Conservation (phyloP, 2,888 invertebrate species). For the Cetonia aurata region DNA sequence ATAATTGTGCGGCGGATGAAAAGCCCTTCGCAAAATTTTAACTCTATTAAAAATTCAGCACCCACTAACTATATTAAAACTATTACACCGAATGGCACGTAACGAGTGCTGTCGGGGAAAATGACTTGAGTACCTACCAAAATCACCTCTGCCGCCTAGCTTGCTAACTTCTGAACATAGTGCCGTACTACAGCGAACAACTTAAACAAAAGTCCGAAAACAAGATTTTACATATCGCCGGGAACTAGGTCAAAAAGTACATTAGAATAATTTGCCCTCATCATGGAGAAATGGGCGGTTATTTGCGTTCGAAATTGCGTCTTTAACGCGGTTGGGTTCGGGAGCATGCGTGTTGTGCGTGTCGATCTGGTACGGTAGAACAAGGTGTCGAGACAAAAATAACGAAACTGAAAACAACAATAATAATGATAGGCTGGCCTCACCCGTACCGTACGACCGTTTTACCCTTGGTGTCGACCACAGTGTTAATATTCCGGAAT, state of each 20-base stretch:
- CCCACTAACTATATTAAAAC: no score
- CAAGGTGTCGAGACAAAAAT: constrained; percentile 13
- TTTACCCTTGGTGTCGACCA: constrained; percentile 30
- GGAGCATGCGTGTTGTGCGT: constrained; percentile 5
- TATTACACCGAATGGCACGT: no score
- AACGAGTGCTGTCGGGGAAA: not conserved
- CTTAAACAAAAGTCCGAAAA: constrained; percentile 41
- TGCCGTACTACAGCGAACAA: constrained; percentile 10
- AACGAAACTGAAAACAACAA: constrained; percentile 28
- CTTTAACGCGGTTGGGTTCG: constrained; percentile 8
- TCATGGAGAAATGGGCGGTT: constrained; percentile 38
- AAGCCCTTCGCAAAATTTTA: constrained; percentile 1
- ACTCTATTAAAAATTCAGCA: no score
- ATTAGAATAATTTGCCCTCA: constrained; percentile 45
- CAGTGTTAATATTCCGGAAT: constrained; percentile 49
- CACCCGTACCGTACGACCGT: constrained; percentile 18
- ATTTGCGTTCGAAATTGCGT: constrained; percentile 30
- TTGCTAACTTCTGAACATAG: not conserved
- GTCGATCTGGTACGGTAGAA: not conserved
- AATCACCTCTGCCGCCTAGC: not conserved
- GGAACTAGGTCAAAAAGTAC: constrained; percentile 45
- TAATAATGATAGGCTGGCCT: not conserved
- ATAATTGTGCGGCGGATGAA: not conserved
- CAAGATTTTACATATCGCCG: constrained; percentile 42
- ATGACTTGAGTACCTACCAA: not conserved